A percentile compares a stretch with the other conserved stretches of the same genome.
Conservation (phyloP, 2,888 invertebrate species). For the Alloplasta piceator region DNA sequence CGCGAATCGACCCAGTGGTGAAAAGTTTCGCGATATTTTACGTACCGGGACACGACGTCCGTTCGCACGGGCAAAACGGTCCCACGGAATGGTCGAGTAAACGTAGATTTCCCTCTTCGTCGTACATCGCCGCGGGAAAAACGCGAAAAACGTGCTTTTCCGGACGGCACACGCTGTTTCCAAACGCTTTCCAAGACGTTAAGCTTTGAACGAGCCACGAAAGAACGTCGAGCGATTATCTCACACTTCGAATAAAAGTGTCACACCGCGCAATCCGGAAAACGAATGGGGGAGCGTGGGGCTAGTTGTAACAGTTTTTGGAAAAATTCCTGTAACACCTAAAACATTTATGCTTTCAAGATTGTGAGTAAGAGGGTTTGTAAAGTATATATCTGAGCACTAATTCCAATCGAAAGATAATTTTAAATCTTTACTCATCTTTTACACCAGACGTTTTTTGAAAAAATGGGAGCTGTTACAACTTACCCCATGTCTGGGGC, state of each 20-base stretch:
- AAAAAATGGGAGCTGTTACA: too few species aligned
- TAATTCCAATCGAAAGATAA: too few species aligned
- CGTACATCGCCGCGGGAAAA: conserved; percentile 6
- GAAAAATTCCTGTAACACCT: too few species aligned
- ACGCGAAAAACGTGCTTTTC: conserved; percentile 27
- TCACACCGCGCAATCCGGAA: conserved; percentile 5
- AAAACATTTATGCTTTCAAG: too few species aligned
- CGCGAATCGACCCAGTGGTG: conserved; percentile 48
- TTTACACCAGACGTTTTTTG: too few species aligned
- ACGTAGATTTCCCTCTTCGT: not conserved
- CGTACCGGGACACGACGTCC: conserved; percentile 42
- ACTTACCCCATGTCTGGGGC: too few species aligned
- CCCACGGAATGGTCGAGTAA: not conserved
- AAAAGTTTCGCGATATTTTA: conserved; percentile 64
- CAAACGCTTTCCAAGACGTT: conserved; percentile 57
- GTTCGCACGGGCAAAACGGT: conserved; percentile 40
- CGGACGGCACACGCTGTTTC: conserved; percentile 10
- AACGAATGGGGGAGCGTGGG: too few species aligned
- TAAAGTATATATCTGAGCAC: too few species aligned
- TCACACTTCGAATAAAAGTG: not conserved
- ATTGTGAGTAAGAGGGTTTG: too few species aligned
- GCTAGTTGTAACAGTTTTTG: too few species aligned
- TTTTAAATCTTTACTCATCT: too few species aligned
- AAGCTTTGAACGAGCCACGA: conserved; percentile 33
- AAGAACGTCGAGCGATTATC: conserved; percentile 55